A percentile compares a stretch with the other conserved stretches of the same genome.
Conservation (phyloP, 1,140 invertebrate species). For the Batillaria attramentaria region DNA sequence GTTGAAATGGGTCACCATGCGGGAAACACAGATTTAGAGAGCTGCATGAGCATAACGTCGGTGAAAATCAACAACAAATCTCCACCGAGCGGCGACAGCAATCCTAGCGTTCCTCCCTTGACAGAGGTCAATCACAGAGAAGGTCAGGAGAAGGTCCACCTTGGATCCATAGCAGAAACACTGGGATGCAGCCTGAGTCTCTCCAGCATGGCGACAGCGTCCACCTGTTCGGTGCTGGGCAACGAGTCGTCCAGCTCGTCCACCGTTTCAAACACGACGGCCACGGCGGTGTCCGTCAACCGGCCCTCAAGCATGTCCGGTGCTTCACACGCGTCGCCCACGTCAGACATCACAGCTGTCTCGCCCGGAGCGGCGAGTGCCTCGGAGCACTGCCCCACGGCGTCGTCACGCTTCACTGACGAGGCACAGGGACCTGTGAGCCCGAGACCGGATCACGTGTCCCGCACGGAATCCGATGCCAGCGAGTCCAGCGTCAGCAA, state of each 20-base stretch:
- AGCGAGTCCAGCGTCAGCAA: no score
- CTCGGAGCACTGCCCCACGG: background rate
- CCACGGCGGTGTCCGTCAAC: background rate
- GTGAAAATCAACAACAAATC: background rate
- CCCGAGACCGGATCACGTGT: no score
- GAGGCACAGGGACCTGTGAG: background rate
- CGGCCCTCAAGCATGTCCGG: no score
- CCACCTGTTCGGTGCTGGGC: background rate
- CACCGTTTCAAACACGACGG: background rate
- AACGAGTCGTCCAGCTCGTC: background rate
- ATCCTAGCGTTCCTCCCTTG: no score
- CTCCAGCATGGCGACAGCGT: slow-evolving; percentile 6
- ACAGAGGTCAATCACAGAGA: no score
- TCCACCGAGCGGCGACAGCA: background rate
- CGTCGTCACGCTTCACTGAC: background rate
- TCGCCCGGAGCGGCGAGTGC: background rate
- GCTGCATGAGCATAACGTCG: background rate
- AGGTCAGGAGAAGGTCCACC: background rate
- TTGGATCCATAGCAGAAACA: background rate
- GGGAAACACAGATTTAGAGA: background rate
- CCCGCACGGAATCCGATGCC: no score
- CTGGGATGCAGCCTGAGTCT: slow-evolving; percentile 18
- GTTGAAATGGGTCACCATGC: background rate
- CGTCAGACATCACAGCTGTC: background rate
- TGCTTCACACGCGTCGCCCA: background rate